Conservation (phyloP, 2,888 invertebrate species). For the Sphaerophoria rueppellii region DNA sequence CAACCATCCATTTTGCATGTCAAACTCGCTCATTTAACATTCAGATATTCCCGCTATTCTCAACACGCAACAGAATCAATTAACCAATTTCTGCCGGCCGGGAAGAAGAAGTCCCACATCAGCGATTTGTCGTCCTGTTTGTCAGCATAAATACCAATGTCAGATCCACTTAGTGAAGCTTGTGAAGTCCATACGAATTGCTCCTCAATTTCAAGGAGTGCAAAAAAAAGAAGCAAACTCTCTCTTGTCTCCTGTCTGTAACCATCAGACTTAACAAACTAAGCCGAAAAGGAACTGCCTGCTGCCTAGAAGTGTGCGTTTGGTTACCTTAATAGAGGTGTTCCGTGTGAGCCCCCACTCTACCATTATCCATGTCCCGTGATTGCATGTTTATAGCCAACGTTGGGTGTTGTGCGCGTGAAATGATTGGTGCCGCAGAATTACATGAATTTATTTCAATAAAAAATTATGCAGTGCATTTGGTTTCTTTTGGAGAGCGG, state of each 20-base stretch:
- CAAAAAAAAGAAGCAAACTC: slow-evolving; percentile 10
- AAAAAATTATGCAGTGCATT: slow-evolving; percentile 69
- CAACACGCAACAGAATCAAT: slow-evolving; percentile 50
- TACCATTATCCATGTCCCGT: slow-evolving; percentile 19
- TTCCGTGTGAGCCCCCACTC: slow-evolving; percentile 36
- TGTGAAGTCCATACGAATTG: slow-evolving; percentile 35
- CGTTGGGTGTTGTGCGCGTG: slow-evolving; percentile 59
- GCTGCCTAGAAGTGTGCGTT: not conserved
- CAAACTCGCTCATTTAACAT: not conserved
- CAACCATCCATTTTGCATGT: not conserved
- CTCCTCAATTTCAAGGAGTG: slow-evolving; percentile 16
- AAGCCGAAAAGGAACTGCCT: not conserved
- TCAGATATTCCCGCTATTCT: not conserved
- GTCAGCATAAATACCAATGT: slow-evolving; percentile 74
- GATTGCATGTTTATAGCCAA: slow-evolving; percentile 63
- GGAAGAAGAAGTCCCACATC: slow-evolving; percentile 29
- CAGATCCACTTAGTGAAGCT: slow-evolving; percentile 65
- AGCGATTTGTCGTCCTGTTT: slow-evolving; percentile 73
- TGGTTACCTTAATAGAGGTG: slow-evolving; percentile 62
- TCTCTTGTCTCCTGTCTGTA: slow-evolving; percentile 8
- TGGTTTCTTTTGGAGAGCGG: slow-evolving; percentile 21
- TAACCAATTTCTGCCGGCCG: slow-evolving; percentile 36
- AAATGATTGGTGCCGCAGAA: slow-evolving; percentile 70
- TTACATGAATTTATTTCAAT: slow-evolving; percentile 74
- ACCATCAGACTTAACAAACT: not conserved